Evolutionary conservation across 2,888 invertebrate genomes (phyloP), one percentile per base, ranked within the genome.

Genomic region (Aleiodes testaceus): DNA sequence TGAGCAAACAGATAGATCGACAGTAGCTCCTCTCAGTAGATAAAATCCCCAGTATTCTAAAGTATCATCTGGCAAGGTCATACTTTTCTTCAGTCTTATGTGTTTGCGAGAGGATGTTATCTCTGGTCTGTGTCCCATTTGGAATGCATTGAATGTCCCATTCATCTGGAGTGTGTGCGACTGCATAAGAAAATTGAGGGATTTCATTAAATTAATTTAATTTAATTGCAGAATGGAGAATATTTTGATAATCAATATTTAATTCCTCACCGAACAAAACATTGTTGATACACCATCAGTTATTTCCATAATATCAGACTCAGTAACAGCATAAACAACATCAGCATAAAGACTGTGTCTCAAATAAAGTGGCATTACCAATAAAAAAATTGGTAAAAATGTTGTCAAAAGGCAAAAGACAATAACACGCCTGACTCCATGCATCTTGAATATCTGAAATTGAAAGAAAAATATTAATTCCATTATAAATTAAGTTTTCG

Each of bases 11-110:
- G 94, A 93, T 22, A 96, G 88, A 76, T 91, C 91, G 1, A 96
- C 95, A 11, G 91, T 91, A 1, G 95, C 94, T 22, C 95, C 95
- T 86, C 92, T 91, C 63, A 94, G 88, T 59, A 96, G 88, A 88
- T 93, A 95, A 88, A 96, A 95, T 2, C 95, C 95, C 95, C 95
- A 96, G 86, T 95, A 96, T 85, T 96, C 95, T 44, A 95, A 87
- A 9, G 95, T 95, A 80, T 95, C 95, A 85, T 95, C 95, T 0
- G 94, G 95, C 74, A 96, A 87, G 1, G 90, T 90, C 93, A 96
- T 94, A 5, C 94, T 94, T 83, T 95, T 95, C 84, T 92, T 94
- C 78, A 95, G 88, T 77, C 92, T 89, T 78, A 95, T 92, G 81
- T 94, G 94, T 86, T 93, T 94, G 65, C 91, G 91, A 80, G 90